Conservation (phyloP, 2,113 vertebrate species). For the Calyptomena viridis region DNA sequence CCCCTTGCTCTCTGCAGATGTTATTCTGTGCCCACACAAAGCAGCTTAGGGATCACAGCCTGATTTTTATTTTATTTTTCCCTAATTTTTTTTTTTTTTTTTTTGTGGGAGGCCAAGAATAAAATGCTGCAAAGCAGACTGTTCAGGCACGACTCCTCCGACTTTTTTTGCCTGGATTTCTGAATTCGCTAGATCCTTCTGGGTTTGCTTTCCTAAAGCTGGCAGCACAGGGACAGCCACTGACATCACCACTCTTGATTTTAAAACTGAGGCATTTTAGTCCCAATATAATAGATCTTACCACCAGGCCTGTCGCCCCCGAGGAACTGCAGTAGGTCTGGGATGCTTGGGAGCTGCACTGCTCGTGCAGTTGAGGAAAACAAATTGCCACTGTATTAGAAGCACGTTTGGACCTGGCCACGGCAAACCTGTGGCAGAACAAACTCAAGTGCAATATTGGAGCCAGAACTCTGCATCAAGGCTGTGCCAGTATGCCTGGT, state of each 20-base stretch:
- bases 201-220: not conserved
- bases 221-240: not conserved
- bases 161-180: not conserved
- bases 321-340: not conserved
- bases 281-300: not conserved
- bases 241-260: not conserved
- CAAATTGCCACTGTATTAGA: not conserved
- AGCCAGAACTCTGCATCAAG: not conserved
- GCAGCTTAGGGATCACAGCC: not conserved
- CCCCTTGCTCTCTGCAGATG: conserved; percentile 45
- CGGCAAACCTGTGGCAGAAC: not conserved
- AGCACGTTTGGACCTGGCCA: not conserved
- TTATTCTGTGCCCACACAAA: not conserved
- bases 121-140: not conserved
- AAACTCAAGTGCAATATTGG: not conserved
- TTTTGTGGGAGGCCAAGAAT: not conserved
- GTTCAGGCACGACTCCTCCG: not conserved
- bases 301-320: not conserved
- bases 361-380: not conserved
- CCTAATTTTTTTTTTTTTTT: not conserved
- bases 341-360: not conserved
- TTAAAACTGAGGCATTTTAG: not conserved
- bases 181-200: not conserved
- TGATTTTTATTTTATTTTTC: not conserved
- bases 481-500: not conserved